Base-by-base conservation (phyloP, 2,797 vertebrate species). In the Philypnodon macrostomus region DNA sequence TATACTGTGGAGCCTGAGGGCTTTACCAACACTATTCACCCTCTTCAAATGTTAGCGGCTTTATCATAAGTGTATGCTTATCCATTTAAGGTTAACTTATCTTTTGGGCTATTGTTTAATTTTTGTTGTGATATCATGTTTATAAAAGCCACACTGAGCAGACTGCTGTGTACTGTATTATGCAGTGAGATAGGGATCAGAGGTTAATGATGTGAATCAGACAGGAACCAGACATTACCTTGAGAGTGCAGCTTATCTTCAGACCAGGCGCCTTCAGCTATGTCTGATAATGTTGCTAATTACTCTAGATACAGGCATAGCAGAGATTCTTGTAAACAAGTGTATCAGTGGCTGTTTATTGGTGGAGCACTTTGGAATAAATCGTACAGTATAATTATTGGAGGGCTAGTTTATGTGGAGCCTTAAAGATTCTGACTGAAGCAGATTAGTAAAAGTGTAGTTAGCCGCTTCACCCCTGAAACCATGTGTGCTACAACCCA, bases 131-230 rank as follows among this genome's bases (percentile, higher is more conserved):
- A 64, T 14, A 30, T 62, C 42, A 14, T 1, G 32, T 61, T 9
- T 19, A 54, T 52, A 51, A 69, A 30, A 47, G 44, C 45, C 44
- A 41, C 9, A 34, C 27, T 32, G 26, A 56, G 15, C 24, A 45
- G 35, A 51, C 51, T 12, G 56, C 55, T 58, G 67, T 63, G 60
- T 74, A 69, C 60, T 67, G 60, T 71, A 61, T 82, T 73, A 40
- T 53, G 47, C 32, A 47, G 47, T 55, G 29, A 34, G 84, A 86
- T 85, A 68, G 41, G 77, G 72, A 88, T 87, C 82, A 63, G 70
- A 73, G 71, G 77, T 84, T 87, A 90, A 88, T 90, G 85, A 82
- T 70, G 83, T 84, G 85, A 83, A 88, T 87, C 84, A 88, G 81
- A 84, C 79, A 69, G 77, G 70, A 84, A 81, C 83, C 80, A 85